Percentiles rank a stretch among this genome's conserved stretches.
These are phyloP conservation scores for Nyctereutes procyonoides DNA, from an alignment of 2,113 vertebrate genomes.

Conservation along the genomic window DNA sequence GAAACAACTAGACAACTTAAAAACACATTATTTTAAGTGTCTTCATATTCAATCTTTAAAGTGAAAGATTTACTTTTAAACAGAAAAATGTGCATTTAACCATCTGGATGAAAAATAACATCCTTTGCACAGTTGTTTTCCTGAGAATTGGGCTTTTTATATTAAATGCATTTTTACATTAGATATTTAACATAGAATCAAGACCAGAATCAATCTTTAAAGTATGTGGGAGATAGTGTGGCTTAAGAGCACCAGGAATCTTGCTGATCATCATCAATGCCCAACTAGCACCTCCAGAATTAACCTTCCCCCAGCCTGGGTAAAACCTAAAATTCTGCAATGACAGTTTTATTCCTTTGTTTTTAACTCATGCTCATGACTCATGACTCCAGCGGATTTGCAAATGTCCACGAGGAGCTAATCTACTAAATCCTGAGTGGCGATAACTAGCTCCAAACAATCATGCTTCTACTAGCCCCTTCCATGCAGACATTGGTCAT, in stretches of 20 bases:
- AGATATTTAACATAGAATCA: conserved; percentile 8
- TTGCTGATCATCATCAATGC: neutral
- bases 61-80: conserved; percentile 31
- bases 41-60: conserved; percentile 20
- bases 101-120: conserved; percentile 22
- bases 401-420: neutral
- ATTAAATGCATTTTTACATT: neutral
- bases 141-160: neutral
- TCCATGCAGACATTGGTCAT: neutral
- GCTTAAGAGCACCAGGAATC: neutral
- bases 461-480: fast-evolving
- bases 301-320: neutral
- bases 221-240: neutral
- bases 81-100: conserved; percentile 51
- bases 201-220: neutral
- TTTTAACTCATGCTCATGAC: neutral
- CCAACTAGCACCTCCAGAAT: neutral
- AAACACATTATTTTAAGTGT: conserved; percentile 40
- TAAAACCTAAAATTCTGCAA: neutral
- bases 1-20: conserved; percentile 48
- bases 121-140: neutral
- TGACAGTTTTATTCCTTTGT: neutral
- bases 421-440: neutral
- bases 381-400: neutral
- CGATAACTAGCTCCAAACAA: neutral